Evolutionary conservation across 1,140 invertebrate genomes (phyloP).

Genomic region (Zaprionus tsacasi): DNA sequence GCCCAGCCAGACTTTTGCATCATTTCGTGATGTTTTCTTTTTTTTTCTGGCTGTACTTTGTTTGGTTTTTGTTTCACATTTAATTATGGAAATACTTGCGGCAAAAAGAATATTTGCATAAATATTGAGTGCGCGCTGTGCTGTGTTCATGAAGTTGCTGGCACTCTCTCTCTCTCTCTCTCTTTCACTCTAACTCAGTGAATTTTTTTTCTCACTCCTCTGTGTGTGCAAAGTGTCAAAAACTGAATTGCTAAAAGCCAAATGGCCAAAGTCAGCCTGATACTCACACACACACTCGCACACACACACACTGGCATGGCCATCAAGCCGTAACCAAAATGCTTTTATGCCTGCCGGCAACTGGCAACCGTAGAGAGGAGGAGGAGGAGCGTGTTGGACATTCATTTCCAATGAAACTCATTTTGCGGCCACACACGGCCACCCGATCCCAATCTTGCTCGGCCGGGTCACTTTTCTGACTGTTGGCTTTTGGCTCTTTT

Average conservation of each 20-base stretch:
- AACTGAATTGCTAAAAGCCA: conserved; percentile 49
- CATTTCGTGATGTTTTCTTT: conserved; percentile 29
- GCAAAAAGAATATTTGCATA: conserved; percentile 63
- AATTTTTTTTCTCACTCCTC: neutral
- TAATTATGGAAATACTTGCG: conserved; percentile 75
- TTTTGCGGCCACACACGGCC: conserved; percentile 72
- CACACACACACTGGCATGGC: conserved; percentile 19
- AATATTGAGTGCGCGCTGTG: conserved; percentile 66
- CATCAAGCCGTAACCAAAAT: conserved; percentile 68
- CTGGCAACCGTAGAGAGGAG: conserved; percentile 3
- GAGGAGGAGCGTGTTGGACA: conserved; percentile 22
- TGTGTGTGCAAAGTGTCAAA: conserved; percentile 40
- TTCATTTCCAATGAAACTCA: conserved; percentile 80
- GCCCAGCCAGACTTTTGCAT: conserved; percentile 39
- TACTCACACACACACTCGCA: too few relatives aligned
- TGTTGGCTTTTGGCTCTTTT: conserved; percentile 74
- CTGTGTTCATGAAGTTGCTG: conserved; percentile 46
- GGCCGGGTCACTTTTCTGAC: conserved; percentile 15
- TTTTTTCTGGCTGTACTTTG: conserved; percentile 2
- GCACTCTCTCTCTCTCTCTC: conserved; percentile 7
- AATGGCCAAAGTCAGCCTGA: conserved; percentile 38
- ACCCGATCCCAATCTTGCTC: conserved; percentile 30
- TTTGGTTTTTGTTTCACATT: conserved; percentile 54
- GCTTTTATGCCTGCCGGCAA: conserved; percentile 50
- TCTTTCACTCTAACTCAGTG: neutral